Evolutionary conservation across 1,140 invertebrate species (phyloP), one percentile per base, ranked within the genome.

Genomic region (Nasonia vitripennis): DNA sequence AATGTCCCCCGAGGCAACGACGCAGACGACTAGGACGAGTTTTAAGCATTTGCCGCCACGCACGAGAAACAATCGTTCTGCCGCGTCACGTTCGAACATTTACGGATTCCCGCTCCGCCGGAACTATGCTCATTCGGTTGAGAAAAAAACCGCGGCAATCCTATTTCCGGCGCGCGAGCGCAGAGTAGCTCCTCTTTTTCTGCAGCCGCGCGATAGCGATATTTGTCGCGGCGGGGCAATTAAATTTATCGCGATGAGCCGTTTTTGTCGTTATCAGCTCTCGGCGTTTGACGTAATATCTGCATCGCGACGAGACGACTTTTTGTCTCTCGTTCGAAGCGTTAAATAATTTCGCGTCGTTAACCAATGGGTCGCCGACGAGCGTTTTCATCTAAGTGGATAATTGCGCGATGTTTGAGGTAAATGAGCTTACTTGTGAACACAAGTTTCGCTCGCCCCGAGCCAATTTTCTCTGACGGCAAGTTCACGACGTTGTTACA

Each of bases 11-110:
- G 51, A 55, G 51, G 51, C 17, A 4, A 55, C 17, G 51, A 55
- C 41, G 41, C 34, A 2, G 11, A 34, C 10, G 23, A 71, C 11
- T 11, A 71, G 11, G 27, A 71, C 6, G 7, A n/a, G 67, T 68
- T 23, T 68, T 51, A 51, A 51, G 67, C 67, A 68, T 10, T 68
- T 68, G 23, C 23, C 11, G 23, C 68, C 23, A 31, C 5, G 67
- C 23, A 31, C 7, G 81, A 82, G 70, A n/a, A 41, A 78, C 74
- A 78, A 83, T 83, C 34, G 37, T 83, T 83, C 37, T 75, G 81
- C 81, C 12, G 17, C 51, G 71, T 83, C 81, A 83, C 48, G 45
- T 71, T 75, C n/a, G 37, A 75, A 71, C 71, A 75, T 74, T 83
- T 31, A 75, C 71, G 71, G 81, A 62, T 75, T 83, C 71, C 31